Base-by-base conservation (phyloP, 2,797 vertebrate genomes). In the Lemur catta region DNA sequence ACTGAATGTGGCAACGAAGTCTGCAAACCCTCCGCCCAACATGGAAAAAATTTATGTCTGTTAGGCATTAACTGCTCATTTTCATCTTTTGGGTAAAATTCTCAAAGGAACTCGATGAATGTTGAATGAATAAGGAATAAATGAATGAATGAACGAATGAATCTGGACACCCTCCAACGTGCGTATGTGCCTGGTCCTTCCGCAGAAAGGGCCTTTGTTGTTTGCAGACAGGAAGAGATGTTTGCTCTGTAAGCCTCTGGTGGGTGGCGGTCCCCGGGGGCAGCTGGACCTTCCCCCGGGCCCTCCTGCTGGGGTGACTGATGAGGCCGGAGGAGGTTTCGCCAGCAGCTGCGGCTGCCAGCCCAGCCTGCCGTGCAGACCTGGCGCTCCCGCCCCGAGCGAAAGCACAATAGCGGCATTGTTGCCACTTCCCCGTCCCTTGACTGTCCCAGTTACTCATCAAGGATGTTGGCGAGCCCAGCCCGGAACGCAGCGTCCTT, bases 401-500 rank as follows among this genome's bases (percentile, higher is more conserved):
- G 0, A 3, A 61, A 76, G 89, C 79, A 98, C 97, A 97, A 95
- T 89, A 9, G 92, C 4, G 50, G 33, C 89, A 76, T 97, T 96
- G 96, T 97, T 46, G 33, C 85, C 85, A 33, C 96, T 48, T 95
- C 95, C 94, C 78, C 0, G 1, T 61, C 81, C 80, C 91, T 63
- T 17, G 9, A 22, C 52, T 41, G 94, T 79, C 89, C 97, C 76
- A 43, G 94, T 92, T 92, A 86, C 92, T 96, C 94, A 93, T 87
- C 92, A 35, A 80, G 92, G 95, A 91, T 35, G 93, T n/a, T 65
- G 92, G 96, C 50, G 4, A 43, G 86, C 50, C 89, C 41, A 2
- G 94, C 65, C 94, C 8, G 28, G 97, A 91, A 97, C 96, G 91
- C 93, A 74, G 92, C 4, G 18, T 82, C 92, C 96, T 95, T 95